Percentiles rank a stretch among this genome's conserved stretches.
Conservation (phyloP, 1,140 invertebrate genomes). For the Vanessa tameamea region DNA sequence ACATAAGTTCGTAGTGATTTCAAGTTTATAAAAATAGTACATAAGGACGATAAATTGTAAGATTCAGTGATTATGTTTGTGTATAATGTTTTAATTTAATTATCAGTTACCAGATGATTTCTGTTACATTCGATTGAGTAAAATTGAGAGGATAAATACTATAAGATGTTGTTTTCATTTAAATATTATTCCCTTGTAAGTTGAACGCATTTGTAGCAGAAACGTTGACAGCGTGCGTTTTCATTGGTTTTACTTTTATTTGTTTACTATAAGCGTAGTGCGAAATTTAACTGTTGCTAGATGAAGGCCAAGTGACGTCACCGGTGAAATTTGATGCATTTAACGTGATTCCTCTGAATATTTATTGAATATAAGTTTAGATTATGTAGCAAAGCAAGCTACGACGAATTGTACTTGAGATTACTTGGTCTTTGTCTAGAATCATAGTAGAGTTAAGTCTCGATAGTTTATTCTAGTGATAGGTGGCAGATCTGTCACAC, state of each 20-base stretch:
- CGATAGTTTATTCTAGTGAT: conserved; percentile 68
- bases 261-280: conserved; percentile 70
- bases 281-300: conserved; percentile 63
- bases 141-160: conserved; percentile 68
- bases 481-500: conserved; percentile 71
- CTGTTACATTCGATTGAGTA: conserved; percentile 74
- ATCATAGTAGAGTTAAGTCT: conserved; percentile 60
- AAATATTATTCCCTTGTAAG: conserved; percentile 57
- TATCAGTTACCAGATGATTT: conserved; percentile 73
- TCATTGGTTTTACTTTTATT: conserved; percentile 51
- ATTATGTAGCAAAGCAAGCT: conserved; percentile 1
- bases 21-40: conserved; percentile 67
- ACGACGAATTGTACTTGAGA: conserved; percentile 12
- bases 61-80: conserved; percentile 69
- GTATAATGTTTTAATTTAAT: conserved; percentile 73
- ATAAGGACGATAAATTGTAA: conserved; percentile 61
- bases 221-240: conserved; percentile 46
- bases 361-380: neutral
- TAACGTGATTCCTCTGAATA: neutral
- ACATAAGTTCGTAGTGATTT: conserved; percentile 73
- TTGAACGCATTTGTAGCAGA: conserved; percentile 35
- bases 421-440: conserved; percentile 43
- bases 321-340: neutral
- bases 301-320: conserved; percentile 42
- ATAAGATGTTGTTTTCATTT: conserved; percentile 74